These are phyloP conservation scores for Zaprionus camerounensis DNA, from an alignment of 1,140 invertebrate species.

Conservation along the genomic window DNA sequence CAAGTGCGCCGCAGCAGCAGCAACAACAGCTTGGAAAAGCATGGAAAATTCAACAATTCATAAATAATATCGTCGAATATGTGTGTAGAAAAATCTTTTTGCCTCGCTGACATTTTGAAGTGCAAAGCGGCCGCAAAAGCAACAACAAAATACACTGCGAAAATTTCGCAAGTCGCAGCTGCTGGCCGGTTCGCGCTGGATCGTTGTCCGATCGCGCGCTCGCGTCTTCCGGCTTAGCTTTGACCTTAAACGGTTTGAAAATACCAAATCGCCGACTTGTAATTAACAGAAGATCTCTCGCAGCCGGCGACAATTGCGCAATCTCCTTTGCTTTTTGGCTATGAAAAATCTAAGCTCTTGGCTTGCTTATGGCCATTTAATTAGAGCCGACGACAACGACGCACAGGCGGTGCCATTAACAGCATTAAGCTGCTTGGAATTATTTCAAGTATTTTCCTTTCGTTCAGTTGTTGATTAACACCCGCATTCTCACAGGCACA, in stretches of 20 bases:
- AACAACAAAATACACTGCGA: slow-evolving; percentile 5
- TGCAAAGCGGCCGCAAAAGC: slow-evolving; percentile 57
- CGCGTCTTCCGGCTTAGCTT: slow-evolving; percentile 69
- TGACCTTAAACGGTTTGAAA: slow-evolving; percentile 72
- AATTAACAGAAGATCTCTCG: slow-evolving; percentile 69
- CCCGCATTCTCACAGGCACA: slow-evolving; percentile 27
- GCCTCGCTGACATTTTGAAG: slow-evolving; percentile 73
- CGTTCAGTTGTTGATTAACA: slow-evolving; percentile 19
- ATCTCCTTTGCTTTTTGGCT: slow-evolving; percentile 27
- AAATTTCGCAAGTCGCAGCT: slow-evolving; percentile 71
- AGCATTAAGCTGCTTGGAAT: slow-evolving; percentile 7
- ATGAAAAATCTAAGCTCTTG: not conserved
- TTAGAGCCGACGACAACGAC: slow-evolving; percentile 44
- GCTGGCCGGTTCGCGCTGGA: not conserved
- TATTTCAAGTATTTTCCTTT: slow-evolving; percentile 14
- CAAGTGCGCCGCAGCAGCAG: slow-evolving; percentile 59
- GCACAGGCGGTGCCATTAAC: slow-evolving; percentile 27
- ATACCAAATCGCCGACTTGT: slow-evolving; percentile 59
- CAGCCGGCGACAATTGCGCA: slow-evolving; percentile 52
- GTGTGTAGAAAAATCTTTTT: slow-evolving; percentile 58
- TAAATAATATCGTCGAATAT: slow-evolving; percentile 68
- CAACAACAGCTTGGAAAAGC: not conserved
- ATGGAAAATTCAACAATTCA: slow-evolving; percentile 60
- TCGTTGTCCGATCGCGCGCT: slow-evolving; percentile 15
- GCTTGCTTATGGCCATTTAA: slow-evolving; percentile 59